Base-by-base conservation (phyloP, 1,140 invertebrate species). In the Cyrtorhinus lividipennis region DNA sequence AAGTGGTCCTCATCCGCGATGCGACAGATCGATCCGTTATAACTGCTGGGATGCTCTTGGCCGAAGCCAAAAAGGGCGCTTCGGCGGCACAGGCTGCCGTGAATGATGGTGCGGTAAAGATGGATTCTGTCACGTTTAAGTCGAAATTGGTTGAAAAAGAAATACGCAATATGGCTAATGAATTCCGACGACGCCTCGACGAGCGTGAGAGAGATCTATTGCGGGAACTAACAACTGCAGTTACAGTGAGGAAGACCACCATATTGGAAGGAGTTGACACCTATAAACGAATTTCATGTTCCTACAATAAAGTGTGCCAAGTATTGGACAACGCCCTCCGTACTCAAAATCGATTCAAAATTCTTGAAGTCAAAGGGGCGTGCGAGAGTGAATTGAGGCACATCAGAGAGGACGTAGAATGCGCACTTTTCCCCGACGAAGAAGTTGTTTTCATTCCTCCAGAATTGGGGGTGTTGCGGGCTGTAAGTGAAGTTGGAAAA, bases 201-300 rank as follows among this genome's bases (percentile, higher is more conserved):
- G 84, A 88, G 67, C 78, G 90, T 8, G 87, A 92, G 70, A 80
- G 81, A 56, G 85, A 89, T 67, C 74, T 94, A 1, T 72, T 93
- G 22, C 79, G 80, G 56, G 81, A 81, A 69, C 83, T 93, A 3
- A 87, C 91, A 67, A 85, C 83, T 70, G 81, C 87, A 66, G 79
- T 85, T n/a, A 77, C 81, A 65, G 75, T 81, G 5, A 91, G 90
- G 72, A 75, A 83, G 63, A 80, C 80, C 67, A 79, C 83, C 3
- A 72, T 92, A 30, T 80, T 83, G 65, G 78, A 82, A 63, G 86
- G 88, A 73, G 81, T 85, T 72, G 82, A 86, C 57, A 83, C 82
- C 10, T 69, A 90, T 1, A 77, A 79, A 44, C 75, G 78, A 15
- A 83, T 84, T 2, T 73, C 87, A 24, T 72, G 77, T 2, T 79